A percentile compares a stretch with the other conserved stretches of the same genome.
Evolutionary conservation across 2,888 invertebrate genomes (phyloP).

Genomic region (Steinernema carpocapsae): DNA sequence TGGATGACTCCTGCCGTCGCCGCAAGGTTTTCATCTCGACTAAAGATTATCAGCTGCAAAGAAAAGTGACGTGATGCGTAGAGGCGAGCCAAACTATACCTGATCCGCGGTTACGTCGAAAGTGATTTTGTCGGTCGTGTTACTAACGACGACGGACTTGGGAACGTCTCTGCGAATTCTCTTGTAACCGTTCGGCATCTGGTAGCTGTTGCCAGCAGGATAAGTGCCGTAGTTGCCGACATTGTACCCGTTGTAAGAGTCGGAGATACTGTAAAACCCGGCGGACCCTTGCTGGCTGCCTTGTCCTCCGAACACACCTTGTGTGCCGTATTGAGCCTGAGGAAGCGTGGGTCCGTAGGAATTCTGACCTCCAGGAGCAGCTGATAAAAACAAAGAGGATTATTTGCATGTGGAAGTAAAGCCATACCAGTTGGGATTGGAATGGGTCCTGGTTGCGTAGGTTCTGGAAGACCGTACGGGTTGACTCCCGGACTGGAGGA

Average conservation of each 20-base stretch:
- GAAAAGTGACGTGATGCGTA: not conserved
- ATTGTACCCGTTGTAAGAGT: slow-evolving; percentile 28
- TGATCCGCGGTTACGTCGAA: slow-evolving; percentile 33
- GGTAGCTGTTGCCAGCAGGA: slow-evolving; percentile 13
- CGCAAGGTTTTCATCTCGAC: slow-evolving; percentile 24
- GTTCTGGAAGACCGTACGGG: slow-evolving; percentile 4
- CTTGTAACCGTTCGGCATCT: not conserved
- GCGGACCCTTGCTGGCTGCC: not conserved
- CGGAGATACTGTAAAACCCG: slow-evolving; percentile 18
- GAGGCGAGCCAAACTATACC: not conserved
- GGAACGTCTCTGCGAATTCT: not conserved
- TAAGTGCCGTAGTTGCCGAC: slow-evolving; percentile 23
- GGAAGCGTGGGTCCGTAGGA: not conserved
- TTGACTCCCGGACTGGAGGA: not conserved
- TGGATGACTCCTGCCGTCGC: slow-evolving; percentile 17
- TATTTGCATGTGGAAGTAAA: not conserved
- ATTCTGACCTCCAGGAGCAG: not conserved
- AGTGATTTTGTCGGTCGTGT: slow-evolving; percentile 21
- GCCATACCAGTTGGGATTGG: not conserved
- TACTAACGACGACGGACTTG: not conserved
- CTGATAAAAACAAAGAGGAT: not conserved
- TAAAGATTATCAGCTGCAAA: slow-evolving; percentile 28
- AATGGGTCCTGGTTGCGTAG: not conserved
- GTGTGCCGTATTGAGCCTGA: slow-evolving; percentile 1
- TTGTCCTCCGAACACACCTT: not conserved